phyloP scores from a whole-genome alignment of 1,140 invertebrate genomes.

The Augochlora pura region DNA sequence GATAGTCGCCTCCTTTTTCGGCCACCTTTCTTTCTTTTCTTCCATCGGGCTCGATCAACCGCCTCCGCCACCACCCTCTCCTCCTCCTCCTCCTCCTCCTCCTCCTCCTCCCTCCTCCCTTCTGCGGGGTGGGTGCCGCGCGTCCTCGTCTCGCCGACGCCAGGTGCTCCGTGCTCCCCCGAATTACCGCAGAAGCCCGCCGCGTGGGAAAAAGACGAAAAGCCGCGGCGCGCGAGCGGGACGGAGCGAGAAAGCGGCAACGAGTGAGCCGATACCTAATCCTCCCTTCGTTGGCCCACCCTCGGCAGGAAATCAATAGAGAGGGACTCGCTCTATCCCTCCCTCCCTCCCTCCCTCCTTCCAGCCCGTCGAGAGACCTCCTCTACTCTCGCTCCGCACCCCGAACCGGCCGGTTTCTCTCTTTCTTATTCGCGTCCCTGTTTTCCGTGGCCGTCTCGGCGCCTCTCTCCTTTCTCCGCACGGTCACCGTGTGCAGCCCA shows the following conservation, averaged over 20 bases:
- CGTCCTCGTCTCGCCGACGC: not conserved
- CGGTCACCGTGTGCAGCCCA: too few relatives aligned
- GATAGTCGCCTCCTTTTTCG: constrained; percentile 18
- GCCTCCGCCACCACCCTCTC: too few relatives aligned
- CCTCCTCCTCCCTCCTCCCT: too few relatives aligned
- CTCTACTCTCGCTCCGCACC: not conserved
- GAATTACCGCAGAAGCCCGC: constrained; percentile 44
- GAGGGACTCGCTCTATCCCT: constrained; percentile 61
- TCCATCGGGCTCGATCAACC: not conserved
- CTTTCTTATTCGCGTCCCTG: constrained; percentile 23
- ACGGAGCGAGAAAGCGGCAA: constrained; percentile 21
- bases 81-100: not conserved
- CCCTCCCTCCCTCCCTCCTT: constrained; percentile 14
- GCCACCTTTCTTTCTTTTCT: not conserved
- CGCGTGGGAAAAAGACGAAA: constrained; percentile 27
- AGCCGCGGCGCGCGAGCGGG: not conserved
- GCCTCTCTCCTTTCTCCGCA: constrained; percentile 28
- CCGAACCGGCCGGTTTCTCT: constrained; percentile 1
- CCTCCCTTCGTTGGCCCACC: constrained; percentile 68
- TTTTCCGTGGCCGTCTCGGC: constrained; percentile 26
- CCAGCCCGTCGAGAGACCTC: too few relatives aligned
- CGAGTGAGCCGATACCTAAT: constrained; percentile 68
- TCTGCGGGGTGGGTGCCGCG: not conserved
- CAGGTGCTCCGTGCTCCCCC: constrained; percentile 45
- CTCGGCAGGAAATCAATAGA: constrained; percentile 76